phyloP scores from a whole-genome alignment of 1,140 invertebrate species.

The Pseudomyrmex flavicornis region DNA sequence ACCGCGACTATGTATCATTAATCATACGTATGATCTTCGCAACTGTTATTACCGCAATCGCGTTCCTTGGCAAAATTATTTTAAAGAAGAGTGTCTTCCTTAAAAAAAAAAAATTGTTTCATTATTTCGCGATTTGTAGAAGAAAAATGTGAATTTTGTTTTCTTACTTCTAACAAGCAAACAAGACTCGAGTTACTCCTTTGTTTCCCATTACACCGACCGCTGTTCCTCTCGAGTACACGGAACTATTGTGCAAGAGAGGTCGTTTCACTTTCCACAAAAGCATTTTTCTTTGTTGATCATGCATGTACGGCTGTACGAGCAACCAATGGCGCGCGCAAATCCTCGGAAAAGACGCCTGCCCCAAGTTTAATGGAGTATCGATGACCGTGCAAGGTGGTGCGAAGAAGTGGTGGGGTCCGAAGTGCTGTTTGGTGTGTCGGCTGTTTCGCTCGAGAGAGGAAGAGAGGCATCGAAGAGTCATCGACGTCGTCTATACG shows the following conservation, averaged over 20 bases:
- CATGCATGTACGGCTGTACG: constrained; percentile 29
- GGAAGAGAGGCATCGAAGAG: constrained; percentile 30
- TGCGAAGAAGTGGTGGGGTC: neutral
- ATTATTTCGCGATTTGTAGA: neutral
- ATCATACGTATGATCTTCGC: neutral
- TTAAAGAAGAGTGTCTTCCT: too few species aligned
- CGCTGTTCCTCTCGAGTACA: constrained; percentile 15
- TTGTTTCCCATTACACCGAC: neutral
- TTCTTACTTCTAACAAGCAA: neutral
- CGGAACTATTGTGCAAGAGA: constrained; percentile 35
- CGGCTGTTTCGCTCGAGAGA: constrained; percentile 25
- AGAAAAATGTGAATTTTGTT: neutral
- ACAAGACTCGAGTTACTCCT: neutral
- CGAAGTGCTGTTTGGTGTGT: constrained; percentile 7
- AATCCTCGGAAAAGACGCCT: constrained; percentile 55
- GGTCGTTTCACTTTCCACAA: constrained; percentile 43
- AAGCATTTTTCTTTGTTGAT: constrained; percentile 52
- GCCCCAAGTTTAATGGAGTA: constrained; percentile 64
- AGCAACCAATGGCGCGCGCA: constrained; percentile 53
- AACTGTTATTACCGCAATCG: neutral
- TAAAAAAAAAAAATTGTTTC: neutral
- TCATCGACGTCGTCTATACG: constrained; percentile 46
- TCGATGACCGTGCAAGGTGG: constrained; percentile 49
- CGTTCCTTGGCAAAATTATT: neutral
- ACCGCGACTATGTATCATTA: neutral